Evolutionary conservation across 2,797 vertebrate genomes (phyloP), one percentile per base, ranked within the genome.

Genomic region (Hydrolagus colliei): DNA sequence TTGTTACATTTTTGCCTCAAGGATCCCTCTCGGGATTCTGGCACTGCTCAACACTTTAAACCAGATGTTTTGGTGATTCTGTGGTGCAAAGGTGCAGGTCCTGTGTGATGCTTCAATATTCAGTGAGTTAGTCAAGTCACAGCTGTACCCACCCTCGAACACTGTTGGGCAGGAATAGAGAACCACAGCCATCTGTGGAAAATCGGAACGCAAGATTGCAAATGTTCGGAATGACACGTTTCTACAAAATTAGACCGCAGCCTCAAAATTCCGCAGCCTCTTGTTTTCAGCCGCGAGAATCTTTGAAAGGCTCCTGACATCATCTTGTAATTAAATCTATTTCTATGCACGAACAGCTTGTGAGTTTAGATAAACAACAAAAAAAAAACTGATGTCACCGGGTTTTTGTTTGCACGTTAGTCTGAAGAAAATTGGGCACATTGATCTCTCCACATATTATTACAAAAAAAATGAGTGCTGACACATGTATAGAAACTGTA

Each of bases 241-340:
- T 84, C 14, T 68, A 71, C 14, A 63, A 84, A 84, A 71, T 84
- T 84, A 71, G 32, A 71, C 32, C 52, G 79, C 68, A 68, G 41
- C 65, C 32, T 84, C 35, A 71, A 84, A 52, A 71, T 35, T 84
- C 65, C 14, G 8, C 20, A 68, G 32, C 32, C 65, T 84, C 79
- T 84, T 84, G 65, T 84, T 84, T 71, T 41, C 79, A 84, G 18
- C 65, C 63, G 71, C 79, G 71, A 68, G 65, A 32, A 52, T 84
- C 79, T 84, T 84, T 84, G 63, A 71, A 35, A 84, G 27, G 20
- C 79, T 16, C 63, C 32, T 84, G 79, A 84, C 79, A 84, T 84
- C 79, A 84, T 84, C 79, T 84, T 84, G 27, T 84, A 84, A 84
- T 84, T 84, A 84, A 84, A 84, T 84, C 79, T 84, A 84, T 84